phyloP scores from a whole-genome alignment of 2,113 vertebrate species.

The Platanista minor region DNA sequence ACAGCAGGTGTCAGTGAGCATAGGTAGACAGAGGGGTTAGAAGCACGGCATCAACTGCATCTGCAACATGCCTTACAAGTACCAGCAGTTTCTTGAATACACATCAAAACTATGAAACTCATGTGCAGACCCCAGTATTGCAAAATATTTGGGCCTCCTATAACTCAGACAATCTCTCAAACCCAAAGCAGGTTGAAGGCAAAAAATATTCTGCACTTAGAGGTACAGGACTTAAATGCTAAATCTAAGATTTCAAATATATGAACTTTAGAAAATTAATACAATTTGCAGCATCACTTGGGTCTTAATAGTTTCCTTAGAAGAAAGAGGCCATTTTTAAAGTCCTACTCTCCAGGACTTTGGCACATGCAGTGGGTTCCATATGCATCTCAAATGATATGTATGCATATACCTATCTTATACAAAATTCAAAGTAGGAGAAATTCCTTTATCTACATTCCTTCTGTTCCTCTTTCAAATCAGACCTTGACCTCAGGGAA shows the following conservation, averaged over 20 bases:
- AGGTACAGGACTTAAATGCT: background rate
- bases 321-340: background rate
- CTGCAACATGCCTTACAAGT: background rate
- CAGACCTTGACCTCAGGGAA: background rate
- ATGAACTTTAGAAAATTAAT: background rate
- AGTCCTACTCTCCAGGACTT: background rate
- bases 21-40: background rate
- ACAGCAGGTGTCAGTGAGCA: background rate
- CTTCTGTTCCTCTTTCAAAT: background rate
- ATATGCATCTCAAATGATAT: background rate
- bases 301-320: background rate
- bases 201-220: background rate
- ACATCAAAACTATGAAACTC: background rate
- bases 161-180: background rate
- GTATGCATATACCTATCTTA: background rate
- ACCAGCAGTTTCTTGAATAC: background rate
- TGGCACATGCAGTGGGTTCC: background rate
- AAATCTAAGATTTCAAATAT: background rate
- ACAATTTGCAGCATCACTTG: background rate
- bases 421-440: background rate
- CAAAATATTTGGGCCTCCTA: background rate
- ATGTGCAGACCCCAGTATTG: background rate
- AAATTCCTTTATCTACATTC: background rate
- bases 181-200: background rate
- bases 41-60: background rate